These are phyloP conservation scores for Opisthograptis luteolata DNA, from an alignment of 2,888 invertebrate species.

Conservation along the genomic window DNA sequence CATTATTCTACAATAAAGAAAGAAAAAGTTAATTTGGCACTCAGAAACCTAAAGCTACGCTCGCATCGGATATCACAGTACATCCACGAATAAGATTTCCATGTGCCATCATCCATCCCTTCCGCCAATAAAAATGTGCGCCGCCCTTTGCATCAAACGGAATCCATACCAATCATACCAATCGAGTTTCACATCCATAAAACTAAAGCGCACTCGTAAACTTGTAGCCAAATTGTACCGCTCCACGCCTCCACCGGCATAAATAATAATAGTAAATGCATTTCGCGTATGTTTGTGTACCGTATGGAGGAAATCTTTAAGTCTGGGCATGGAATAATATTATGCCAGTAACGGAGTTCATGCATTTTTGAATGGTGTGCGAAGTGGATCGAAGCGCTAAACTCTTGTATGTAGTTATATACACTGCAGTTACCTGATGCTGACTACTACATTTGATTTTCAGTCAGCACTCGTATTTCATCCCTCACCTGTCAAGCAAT, in stretches of 20 bases:
- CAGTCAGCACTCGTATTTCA: too few relatives aligned
- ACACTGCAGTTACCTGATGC: too few relatives aligned
- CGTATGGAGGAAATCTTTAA: slow-evolving; percentile 63
- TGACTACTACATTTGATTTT: too few relatives aligned
- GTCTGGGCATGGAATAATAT: slow-evolving; percentile 31
- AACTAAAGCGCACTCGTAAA: slow-evolving; percentile 73
- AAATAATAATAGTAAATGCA: slow-evolving; percentile 78
- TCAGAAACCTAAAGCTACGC: slow-evolving; percentile 4
- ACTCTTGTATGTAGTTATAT: neutral
- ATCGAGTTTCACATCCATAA: slow-evolving; percentile 73
- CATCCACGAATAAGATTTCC: slow-evolving; percentile 25
- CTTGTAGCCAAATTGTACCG: slow-evolving; percentile 67
- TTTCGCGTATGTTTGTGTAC: slow-evolving; percentile 55
- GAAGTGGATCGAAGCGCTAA: neutral
- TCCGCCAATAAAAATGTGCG: slow-evolving; percentile 40
- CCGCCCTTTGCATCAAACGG: slow-evolving; percentile 41
- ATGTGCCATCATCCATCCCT: slow-evolving; percentile 28
- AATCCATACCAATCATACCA: slow-evolving; percentile 71
- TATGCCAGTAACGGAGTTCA: slow-evolving; percentile 2
- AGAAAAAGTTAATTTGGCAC: neutral
- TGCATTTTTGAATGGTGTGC: neutral
- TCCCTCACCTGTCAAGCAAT: too few relatives aligned
- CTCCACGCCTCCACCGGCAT: slow-evolving; percentile 60
- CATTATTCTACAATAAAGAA: too few relatives aligned
- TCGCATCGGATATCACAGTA: slow-evolving; percentile 3